phyloP scores from a whole-genome alignment of 1,140 invertebrate species.

The Danaus plexippus region DNA sequence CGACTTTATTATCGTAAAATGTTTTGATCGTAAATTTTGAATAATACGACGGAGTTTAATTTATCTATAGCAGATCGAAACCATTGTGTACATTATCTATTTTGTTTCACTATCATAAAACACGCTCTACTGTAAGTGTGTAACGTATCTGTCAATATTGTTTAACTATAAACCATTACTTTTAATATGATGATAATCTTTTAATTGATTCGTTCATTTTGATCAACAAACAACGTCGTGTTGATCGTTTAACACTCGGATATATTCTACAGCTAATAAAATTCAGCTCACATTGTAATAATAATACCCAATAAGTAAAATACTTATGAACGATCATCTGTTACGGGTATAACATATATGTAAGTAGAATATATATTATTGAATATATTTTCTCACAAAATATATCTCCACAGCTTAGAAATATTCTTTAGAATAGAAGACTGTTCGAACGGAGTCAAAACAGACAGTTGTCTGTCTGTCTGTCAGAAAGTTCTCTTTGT shows the following conservation, averaged over 20 bases:
- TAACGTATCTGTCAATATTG: conserved; percentile 3
- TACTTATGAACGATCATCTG: too few species aligned
- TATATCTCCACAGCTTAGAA: not conserved
- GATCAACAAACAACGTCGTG: conserved; percentile 24
- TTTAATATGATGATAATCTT: not conserved
- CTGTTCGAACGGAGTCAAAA: too few species aligned
- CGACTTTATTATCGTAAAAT: too few species aligned
- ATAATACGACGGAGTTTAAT: not conserved
- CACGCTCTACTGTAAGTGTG: not conserved
- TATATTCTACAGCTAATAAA: conserved; percentile 22
- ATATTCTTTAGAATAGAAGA: not conserved
- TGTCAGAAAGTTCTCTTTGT: too few species aligned
- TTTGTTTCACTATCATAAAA: conserved; percentile 1
- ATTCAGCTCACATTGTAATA: conserved; percentile 6
- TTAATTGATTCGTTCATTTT: conserved; percentile 4
- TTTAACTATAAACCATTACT: conserved; percentile 4
- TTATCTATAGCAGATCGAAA: not conserved
- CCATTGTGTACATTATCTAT: conserved; percentile 1
- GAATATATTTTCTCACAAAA: conserved; percentile 1
- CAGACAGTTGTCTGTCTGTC: too few species aligned
- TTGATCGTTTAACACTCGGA: conserved; percentile 29
- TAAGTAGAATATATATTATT: not conserved
- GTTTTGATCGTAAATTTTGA: too few species aligned
- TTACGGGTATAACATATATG: too few species aligned
- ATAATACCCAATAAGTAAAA: not conserved